Base-by-base conservation (phyloP, 2,113 vertebrate genomes). In the Dipodomys ordii region DNA sequence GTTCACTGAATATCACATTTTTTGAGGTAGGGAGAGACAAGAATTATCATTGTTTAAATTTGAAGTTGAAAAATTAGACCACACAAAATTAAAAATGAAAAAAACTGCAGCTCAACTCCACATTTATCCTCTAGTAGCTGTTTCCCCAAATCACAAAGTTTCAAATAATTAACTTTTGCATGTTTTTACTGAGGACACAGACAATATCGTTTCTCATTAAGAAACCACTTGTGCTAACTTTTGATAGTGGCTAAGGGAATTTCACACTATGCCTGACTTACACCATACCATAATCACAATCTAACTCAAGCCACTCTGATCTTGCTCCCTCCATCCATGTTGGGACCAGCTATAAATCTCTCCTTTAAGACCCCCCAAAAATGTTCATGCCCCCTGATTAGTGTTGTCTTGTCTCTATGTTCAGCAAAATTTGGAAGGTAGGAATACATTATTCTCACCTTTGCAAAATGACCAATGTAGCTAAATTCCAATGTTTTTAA, bases 261-360 rank as follows among this genome's bases (percentile, higher is more conserved):
- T 30, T 49, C 20, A 62, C 76, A 73, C 10, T 6, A 11, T 7
- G 23, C 1, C 16, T 89, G 23, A 19, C 13, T 62, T 65, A 27
- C 1, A 4, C 10, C 1, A 46, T 0, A 0, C 1, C 3, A 8
- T 23, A 35, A 16, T 27, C 44, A n/a, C 15, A 72, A 1, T n/a
- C 18, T 82, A 68, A 81, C 1, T 5, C 23, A 69, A 57, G 0
- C 2, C 12, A 30, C 7, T 39, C 39, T 39, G 39, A 39, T 39
- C 39, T 64, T 30, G 25, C 76, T 53, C 0, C 13, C 8, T 92
- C 90, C 12, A 23, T 12, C 0, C 9, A 71, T 4, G 22, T 84
- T 80, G 5, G 44, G 35, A 11, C 5, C 22, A 57, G 15, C 0
- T 53, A n/a, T 57, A 76, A 3, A 18, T 83, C 68, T 86, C 19